A percentile compares a stretch with the other conserved stretches of the same genome.
phyloP scores from a whole-genome alignment of 2,113 vertebrate genomes.

The Myrmecobius fasciatus region DNA sequence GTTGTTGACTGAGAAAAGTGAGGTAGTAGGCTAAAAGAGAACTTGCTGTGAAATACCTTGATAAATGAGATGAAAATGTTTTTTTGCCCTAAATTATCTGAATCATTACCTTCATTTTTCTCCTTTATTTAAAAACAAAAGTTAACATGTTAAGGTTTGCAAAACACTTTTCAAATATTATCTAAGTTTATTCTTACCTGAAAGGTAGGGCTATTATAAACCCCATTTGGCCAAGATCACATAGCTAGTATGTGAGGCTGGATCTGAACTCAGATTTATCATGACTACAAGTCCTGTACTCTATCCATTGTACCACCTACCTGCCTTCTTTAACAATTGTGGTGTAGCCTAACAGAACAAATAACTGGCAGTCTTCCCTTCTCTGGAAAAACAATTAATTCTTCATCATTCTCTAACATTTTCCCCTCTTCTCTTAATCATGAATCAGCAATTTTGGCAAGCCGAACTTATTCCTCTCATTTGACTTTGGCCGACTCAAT shows the following conservation, averaged over 20 bases:
- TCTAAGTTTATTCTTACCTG: neutral
- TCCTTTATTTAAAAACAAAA: constrained; percentile 19
- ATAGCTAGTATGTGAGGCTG: neutral
- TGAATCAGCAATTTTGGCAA: constrained; percentile 55
- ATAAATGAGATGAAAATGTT: constrained; percentile 62
- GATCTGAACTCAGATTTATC: neutral
- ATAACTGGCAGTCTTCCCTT: constrained; percentile 34
- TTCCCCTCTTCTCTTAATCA: constrained; percentile 6
- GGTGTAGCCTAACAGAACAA: neutral
- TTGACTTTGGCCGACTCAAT: constrained; percentile 45
- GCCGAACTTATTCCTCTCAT: constrained; percentile 49
- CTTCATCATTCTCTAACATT: constrained; percentile 41
- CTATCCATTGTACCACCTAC: neutral
- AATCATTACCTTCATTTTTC: constrained; percentile 58
- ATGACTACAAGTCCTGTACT: neutral
- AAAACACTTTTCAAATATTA: neutral
- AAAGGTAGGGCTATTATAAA: neutral
- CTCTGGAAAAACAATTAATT: constrained; percentile 30
- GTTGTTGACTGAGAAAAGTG: constrained; percentile 58
- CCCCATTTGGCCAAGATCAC: neutral
- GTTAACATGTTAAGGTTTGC: neutral
- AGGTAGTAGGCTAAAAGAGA: constrained; percentile 34
- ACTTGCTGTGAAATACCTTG: constrained; percentile 66
- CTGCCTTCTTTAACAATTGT: constrained; percentile 19
- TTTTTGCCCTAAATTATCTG: constrained; percentile 60